Evolutionary conservation across 1,140 invertebrate species (phyloP), one percentile per base, ranked within the genome.

Genomic region (Asbolus verrucosus): DNA sequence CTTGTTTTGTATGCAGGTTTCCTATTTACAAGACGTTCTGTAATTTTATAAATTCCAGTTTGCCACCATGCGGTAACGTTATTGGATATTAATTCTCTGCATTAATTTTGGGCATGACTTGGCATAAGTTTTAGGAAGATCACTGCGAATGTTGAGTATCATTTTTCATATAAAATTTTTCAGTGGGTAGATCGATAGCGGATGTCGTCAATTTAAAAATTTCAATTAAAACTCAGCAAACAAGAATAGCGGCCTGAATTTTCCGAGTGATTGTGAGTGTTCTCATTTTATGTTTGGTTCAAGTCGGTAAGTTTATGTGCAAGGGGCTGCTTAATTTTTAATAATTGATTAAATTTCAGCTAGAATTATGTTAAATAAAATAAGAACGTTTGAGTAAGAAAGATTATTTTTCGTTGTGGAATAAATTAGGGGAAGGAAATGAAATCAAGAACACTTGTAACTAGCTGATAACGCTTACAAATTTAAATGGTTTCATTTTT

Each of bases 141-240:
- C 8, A 54, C 27, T 54, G 21, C 8, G 27, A 24, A 27, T 54
- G 14, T 31, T 8, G 21, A 54, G 46, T 54, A 54, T 31, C 46
- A 54, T 54, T 54, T 54, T 54, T 54, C 46, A 54, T 27, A 54
- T 54, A 13, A 50, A 54, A 46, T 46, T 50, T 50, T 54, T 3
- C 0, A n/a, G 8, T 27, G 19, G 6, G 2, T 13, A 11, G 21
- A 54, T 54, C 21, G 13, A 27, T 54, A 30, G 2, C 0, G 2
- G 21, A 24, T 27, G 46, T 24, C 46, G 21, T 46, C 41, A 54
- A 54, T 30, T 54, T 54, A 54, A 54, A 54, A 54, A 46, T 19
- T 54, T 54, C 46, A 54, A 54, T 13, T 54, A 27, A 27, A 11
- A 54, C 1, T 54, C 18, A 8, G 24, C 24, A 27, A 27, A 27